These are phyloP conservation scores for Metallyticus violacea DNA, from an alignment of 2,888 invertebrate species.

Conservation along the genomic window DNA sequence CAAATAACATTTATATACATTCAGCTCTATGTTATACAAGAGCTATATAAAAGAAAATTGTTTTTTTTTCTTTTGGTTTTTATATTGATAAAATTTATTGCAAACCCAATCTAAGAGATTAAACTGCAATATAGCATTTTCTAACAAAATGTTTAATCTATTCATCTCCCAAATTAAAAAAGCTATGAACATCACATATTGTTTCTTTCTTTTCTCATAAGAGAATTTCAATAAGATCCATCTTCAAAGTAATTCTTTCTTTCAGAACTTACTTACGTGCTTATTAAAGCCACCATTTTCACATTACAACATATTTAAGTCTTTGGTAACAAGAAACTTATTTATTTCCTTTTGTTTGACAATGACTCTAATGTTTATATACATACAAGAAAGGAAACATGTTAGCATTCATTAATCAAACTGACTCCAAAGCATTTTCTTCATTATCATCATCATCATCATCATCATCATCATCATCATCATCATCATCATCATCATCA, in stretches of 20 bases:
- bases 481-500: neutral
- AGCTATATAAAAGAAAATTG: neutral
- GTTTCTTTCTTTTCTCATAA: neutral
- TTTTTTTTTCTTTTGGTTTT: neutral
- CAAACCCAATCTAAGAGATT: neutral
- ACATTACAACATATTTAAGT: constrained; percentile 21
- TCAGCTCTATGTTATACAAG: neutral
- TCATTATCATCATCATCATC: neutral
- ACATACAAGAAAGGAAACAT: constrained; percentile 11
- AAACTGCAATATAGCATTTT: neutral
- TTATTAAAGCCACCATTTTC: neutral
- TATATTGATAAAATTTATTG: neutral
- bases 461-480: neutral
- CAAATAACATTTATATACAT: neutral
- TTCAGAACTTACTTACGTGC: neutral
- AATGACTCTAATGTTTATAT: neutral
- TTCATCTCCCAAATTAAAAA: neutral
- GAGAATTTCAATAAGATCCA: neutral
- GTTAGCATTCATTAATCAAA: neutral
- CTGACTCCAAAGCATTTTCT: neutral
- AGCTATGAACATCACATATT: neutral
- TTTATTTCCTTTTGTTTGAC: neutral
- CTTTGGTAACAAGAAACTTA: constrained; percentile 34
- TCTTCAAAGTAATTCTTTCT: neutral
- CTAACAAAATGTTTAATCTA: neutral